These are phyloP conservation scores for Coreoperca whiteheadi DNA, from an alignment of 2,113 vertebrate species.

Conservation along the genomic window DNA sequence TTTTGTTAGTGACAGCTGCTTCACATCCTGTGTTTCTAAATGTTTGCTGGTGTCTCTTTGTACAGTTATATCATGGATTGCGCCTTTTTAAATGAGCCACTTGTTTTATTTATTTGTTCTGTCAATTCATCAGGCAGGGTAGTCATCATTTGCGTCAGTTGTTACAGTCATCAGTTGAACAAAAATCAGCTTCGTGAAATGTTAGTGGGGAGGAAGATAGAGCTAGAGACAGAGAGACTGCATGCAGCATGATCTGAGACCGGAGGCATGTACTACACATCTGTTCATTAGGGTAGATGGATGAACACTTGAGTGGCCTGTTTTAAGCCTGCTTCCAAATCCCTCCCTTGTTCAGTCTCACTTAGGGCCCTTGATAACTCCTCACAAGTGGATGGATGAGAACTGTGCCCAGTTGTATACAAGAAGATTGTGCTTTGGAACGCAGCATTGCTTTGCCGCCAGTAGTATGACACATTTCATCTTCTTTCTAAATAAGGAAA, in stretches of 20 bases:
- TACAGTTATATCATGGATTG: neutral
- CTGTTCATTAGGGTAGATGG: slow-evolving; percentile 41
- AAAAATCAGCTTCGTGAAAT: slow-evolving; percentile 20
- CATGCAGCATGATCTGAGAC: slow-evolving; percentile 16
- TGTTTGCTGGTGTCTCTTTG: neutral
- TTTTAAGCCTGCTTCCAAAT: slow-evolving; percentile 27
- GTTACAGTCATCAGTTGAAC: slow-evolving; percentile 6
- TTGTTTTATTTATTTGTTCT: slow-evolving; percentile 5
- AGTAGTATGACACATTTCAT: neutral
- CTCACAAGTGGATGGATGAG: slow-evolving; percentile 14
- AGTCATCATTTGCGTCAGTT: neutral
- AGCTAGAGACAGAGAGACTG: slow-evolving; percentile 11
- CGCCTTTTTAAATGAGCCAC: neutral
- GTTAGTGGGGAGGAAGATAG: neutral
- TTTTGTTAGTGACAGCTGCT: neutral
- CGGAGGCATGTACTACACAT: slow-evolving; percentile 48
- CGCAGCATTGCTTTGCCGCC: neutral
- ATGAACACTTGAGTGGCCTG: slow-evolving; percentile 46
- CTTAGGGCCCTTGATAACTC: neutral
- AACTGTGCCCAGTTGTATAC: neutral
- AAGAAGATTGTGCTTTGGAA: neutral
- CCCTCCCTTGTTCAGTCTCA: slow-evolving; percentile 8
- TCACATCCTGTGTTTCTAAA: neutral
- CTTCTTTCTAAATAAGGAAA: slow-evolving; percentile 1
- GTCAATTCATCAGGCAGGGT: neutral